Evolutionary conservation across 2,113 vertebrate genomes (phyloP).

Genomic region (Acinonyx jubatus): DNA sequence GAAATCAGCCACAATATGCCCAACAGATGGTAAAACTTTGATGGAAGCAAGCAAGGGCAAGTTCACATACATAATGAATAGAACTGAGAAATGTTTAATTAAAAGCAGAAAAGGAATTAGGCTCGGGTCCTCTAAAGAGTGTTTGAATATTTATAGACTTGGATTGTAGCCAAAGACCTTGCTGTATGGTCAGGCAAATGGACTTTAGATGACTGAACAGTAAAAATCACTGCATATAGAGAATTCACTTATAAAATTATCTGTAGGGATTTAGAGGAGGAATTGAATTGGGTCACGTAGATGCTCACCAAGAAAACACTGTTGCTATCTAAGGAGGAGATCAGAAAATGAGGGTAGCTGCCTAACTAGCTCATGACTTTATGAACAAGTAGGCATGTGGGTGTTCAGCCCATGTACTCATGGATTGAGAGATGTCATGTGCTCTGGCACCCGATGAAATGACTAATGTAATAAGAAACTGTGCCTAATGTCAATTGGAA

Average conservation of each 20-base stretch:
- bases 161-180: not conserved
- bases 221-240: not conserved
- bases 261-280: not conserved
- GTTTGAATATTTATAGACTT: not conserved
- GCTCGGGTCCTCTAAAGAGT: not conserved
- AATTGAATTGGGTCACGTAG: not conserved
- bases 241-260: not conserved
- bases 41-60: not conserved
- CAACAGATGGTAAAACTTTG: not conserved
- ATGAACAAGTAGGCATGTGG: not conserved
- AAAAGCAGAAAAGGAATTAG: not conserved
- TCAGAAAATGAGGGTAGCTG: not conserved
- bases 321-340: not conserved
- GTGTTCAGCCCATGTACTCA: not conserved
- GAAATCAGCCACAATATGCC: not conserved
- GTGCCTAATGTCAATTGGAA: not conserved
- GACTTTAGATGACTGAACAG: not conserved
- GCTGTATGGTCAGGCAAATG: not conserved
- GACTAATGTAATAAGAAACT: not conserved
- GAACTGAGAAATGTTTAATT: not conserved
- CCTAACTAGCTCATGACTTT: not conserved
- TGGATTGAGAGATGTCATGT: not conserved
- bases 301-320: not conserved
- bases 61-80: not conserved
- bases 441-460: not conserved